Base-by-base conservation (phyloP, 2,113 vertebrate species). In the Cacatua alba region DNA sequence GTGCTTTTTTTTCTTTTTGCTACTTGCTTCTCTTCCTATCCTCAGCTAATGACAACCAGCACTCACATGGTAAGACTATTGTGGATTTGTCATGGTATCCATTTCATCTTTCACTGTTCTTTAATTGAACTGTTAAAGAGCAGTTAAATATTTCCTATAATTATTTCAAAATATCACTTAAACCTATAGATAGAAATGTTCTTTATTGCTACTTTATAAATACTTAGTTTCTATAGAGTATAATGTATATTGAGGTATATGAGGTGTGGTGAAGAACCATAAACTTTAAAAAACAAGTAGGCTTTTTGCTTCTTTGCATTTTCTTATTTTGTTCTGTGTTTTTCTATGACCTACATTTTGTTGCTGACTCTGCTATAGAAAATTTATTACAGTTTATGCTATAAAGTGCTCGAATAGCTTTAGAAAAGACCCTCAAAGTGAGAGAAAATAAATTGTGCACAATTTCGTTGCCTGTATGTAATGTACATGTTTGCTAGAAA, bases 41-140 rank as follows among this genome's bases (percentile, higher is more conserved):
- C 98, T 98, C 99, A 99, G 99, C 98, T 99, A 98, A 98, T 99
- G 99, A 99, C 99, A 98, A 97, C 98, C 99, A 99, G 98, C 99
- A 99, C 99, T 96, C 98, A 99, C 97, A 99, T 99, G 99, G 99
- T 99, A 99, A 99, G 99, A 98, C 97, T 97, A 96, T 65, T 87
- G 78, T 92, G 95, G 96, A 94, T 97, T 95, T 98, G 97, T 98
- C 95, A 93, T 96, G 90, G 94, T 96, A 96, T 78, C 94, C 96
- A 82, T 97, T 97, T 95, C 93, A 92, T 86, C 87, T 94, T 89
- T 95, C 68, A 93, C 62, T 97, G 97, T 97, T 96, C 95, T 95
- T 97, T 96, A 94, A 97, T 91, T 96, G 94, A 92, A 46, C 79
- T 84, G 80, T 97, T 97, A 96, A 95, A 82, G 96, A 94, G 83